A percentile compares a stretch with the other conserved stretches of the same genome.
Evolutionary conservation across 2,888 invertebrate species (phyloP).

Genomic region (Drosophila mercatorum): DNA sequence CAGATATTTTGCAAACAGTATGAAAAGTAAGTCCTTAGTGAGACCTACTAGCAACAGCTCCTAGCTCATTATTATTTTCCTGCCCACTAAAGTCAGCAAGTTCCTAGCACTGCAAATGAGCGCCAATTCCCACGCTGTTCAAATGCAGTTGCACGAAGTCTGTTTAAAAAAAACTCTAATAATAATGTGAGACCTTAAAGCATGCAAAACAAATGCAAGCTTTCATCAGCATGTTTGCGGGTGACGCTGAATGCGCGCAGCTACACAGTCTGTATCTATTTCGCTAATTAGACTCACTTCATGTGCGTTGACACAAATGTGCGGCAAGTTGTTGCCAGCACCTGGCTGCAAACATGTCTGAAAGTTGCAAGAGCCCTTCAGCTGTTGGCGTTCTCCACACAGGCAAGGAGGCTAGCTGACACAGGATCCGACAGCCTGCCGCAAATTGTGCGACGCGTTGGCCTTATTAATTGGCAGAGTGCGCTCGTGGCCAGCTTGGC

Average conservation of each 20-base stretch:
- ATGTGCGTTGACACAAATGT: slow-evolving; percentile 14
- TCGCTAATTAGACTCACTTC: slow-evolving; percentile 44
- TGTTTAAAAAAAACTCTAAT: not conserved
- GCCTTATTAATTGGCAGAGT: slow-evolving; percentile 42
- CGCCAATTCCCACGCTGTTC: too few species aligned
- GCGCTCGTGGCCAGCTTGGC: slow-evolving; percentile 16
- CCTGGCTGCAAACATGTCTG: slow-evolving; percentile 27
- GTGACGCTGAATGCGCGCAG: not conserved
- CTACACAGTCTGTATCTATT: slow-evolving; percentile 10
- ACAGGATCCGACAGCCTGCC: not conserved
- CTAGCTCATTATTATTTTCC: too few species aligned
- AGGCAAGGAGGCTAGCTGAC: not conserved
- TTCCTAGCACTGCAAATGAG: too few species aligned
- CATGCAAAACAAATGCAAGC: not conserved
- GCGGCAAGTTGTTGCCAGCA: slow-evolving; percentile 20
- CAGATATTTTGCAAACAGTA: too few species aligned
- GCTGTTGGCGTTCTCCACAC: not conserved
- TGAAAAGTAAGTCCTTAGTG: too few species aligned
- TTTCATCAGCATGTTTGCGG: not conserved
- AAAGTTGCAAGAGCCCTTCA: slow-evolving; percentile 15
- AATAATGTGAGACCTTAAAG: not conserved
- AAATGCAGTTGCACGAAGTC: too few species aligned
- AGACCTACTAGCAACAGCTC: too few species aligned
- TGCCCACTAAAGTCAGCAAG: too few species aligned
- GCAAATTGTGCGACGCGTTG: slow-evolving; percentile 1